These are phyloP conservation scores for Venustoraphidia nigricollis DNA, from an alignment of 2,888 invertebrate species.

Conservation along the genomic window DNA sequence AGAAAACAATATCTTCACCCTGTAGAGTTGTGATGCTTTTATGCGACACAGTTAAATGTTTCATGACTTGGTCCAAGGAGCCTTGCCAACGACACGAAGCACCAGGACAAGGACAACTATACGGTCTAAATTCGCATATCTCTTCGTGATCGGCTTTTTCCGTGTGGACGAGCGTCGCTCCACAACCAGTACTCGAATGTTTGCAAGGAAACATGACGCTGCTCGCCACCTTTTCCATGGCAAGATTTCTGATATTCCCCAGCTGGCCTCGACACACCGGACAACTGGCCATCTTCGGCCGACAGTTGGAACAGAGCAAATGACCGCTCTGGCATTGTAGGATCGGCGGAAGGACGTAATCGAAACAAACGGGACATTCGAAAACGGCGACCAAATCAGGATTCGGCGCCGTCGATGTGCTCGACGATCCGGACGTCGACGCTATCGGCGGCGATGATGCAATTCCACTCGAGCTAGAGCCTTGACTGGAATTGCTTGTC, in stretches of 20 bases:
- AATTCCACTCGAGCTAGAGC: not conserved
- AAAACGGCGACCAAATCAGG: conserved; percentile 83
- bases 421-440: conserved; percentile 31
- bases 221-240: conserved; percentile 98
- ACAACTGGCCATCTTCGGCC: conserved; percentile 92
- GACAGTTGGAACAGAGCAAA: conserved; percentile 92
- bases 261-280: conserved; percentile 92
- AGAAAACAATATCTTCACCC: conserved; percentile 97
- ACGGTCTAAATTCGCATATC: conserved; percentile 94
- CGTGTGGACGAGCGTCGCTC: conserved; percentile 81
- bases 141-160: conserved; percentile 99
- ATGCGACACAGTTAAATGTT: conserved; percentile 90
- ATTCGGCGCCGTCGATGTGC: conserved; percentile 51
- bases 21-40: conserved; percentile 97
- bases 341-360: conserved; percentile 97
- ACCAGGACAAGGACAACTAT: conserved; percentile 98
- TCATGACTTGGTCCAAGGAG: conserved; percentile 95
- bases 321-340: conserved; percentile 98
- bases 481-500: no score
- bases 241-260: conserved; percentile 94
- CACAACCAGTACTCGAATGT: conserved; percentile 91
- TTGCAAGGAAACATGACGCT: conserved; percentile 99
- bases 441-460: not conserved
- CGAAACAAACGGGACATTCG: conserved; percentile 97
- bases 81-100: conserved; percentile 99